A percentile compares a stretch with the other conserved stretches of the same genome.
Evolutionary conservation across 2,113 vertebrate genomes (phyloP).

Genomic region (Sisor rabdophorus): DNA sequence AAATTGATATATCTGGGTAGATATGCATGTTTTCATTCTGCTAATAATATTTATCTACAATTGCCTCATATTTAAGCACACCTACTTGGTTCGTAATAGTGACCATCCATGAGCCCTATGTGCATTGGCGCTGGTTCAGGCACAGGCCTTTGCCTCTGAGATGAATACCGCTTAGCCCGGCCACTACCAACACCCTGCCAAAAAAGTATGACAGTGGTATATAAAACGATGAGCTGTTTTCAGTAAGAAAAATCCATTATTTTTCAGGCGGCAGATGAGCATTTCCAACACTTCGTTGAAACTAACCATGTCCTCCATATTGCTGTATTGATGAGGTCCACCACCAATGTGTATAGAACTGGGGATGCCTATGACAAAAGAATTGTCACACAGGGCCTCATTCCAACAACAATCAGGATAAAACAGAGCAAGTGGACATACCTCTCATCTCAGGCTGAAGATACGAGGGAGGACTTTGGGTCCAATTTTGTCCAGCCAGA

Average conservation of each 20-base stretch:
- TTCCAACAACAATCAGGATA: not conserved
- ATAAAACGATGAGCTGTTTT: not conserved
- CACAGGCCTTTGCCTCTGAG: conserved; percentile 86
- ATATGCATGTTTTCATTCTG: not conserved
- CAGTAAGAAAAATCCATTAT: not conserved
- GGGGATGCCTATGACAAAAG: conserved; percentile 62
- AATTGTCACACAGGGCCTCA: not conserved
- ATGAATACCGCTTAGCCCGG: conserved; percentile 92
- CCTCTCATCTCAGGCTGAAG: conserved; percentile 83
- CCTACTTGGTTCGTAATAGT: conserved; percentile 94
- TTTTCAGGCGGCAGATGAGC: no score
- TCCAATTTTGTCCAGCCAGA: conserved; percentile 83
- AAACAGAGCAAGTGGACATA: conserved; percentile 55
- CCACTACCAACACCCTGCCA: conserved; percentile 74
- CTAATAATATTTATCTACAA: not conserved
- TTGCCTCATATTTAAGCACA: conserved; percentile 24
- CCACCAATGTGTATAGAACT: conserved; percentile 79
- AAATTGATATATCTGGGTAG: not conserved
- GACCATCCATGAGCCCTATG: conserved; percentile 94
- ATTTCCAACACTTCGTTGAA: not conserved
- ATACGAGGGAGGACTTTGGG: conserved; percentile 79
- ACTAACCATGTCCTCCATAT: conserved; percentile 85
- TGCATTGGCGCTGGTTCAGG: conserved; percentile 89
- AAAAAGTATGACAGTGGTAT: not conserved
- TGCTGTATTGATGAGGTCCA: conserved; percentile 76